Base-by-base conservation (phyloP, 1,140 invertebrate species). In the Drosophila micromelanica region DNA sequence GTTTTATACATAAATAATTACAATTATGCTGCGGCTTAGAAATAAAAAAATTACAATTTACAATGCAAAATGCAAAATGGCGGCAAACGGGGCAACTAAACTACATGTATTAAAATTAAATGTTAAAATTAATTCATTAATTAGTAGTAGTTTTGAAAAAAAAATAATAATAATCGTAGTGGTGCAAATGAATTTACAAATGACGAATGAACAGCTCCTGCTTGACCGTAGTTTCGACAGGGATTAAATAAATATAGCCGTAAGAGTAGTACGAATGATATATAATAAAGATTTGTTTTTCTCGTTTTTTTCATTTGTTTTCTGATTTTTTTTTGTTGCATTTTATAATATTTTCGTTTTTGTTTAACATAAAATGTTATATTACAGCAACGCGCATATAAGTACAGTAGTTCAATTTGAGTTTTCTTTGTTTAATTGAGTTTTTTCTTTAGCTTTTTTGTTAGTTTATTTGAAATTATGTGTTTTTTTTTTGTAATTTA, bases 1-100 rank as follows among this genome's bases (percentile, higher is more conserved):
- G 45, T 72, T 86, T 82, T 86, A 89, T 87, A 87, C 82, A 87
- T 87, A 89, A 87, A 87, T 87, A 87, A 87, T 87, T 87, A 85
- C 81, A 81, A 76, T 55, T 81, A 81, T 56, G 69, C 76, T 73
- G 42, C 57, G 63, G 69, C 76, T 78, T 78, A 78, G 42, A 62
- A 73, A 67, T 73, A 78, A 80, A 80, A 73, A 85, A 78, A 85
- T 77, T 86, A 89, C 82, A 87, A 89, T 82, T 78, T 87, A 87
- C 82, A 87, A 81, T 78, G 82, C 64, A 79, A 82, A 62, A 79
- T 84, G 70, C 64, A 70, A 76, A 87, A 87, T 74, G 72, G 72
- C 65, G 67, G 38, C 40, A 71, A 71, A 59, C 17, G 30, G 52
- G 46, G 43, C 43, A 69, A 74, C 71, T 74, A 62, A 74, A 70